A percentile compares a stretch with the other conserved stretches of the same genome.
Evolutionary conservation across 2,888 invertebrate genomes (phyloP).

Genomic region (Hedychridium roseum): DNA sequence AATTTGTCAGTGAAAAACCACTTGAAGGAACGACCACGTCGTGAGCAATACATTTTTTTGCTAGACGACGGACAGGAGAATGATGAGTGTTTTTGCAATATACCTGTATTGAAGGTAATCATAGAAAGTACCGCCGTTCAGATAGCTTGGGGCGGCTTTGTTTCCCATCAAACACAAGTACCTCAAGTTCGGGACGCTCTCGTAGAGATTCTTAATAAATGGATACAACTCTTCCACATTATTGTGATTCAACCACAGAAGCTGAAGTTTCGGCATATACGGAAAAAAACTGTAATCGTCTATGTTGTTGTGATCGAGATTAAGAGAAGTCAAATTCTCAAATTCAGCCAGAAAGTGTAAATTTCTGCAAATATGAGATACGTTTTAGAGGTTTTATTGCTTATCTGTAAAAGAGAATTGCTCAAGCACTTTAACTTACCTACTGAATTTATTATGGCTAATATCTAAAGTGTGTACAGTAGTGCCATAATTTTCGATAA

Average conservation of each 20-base stretch:
- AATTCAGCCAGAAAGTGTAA: conserved; percentile 78
- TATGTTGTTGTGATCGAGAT: conserved; percentile 82
- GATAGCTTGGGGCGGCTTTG: conserved; percentile 79
- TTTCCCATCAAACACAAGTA: conserved; percentile 88
- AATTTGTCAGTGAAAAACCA: too few species aligned
- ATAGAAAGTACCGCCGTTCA: conserved; percentile 78
- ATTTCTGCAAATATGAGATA: conserved; percentile 67
- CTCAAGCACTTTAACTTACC: conserved; percentile 38
- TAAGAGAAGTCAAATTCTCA: conserved; percentile 76
- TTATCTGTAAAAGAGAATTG: not conserved
- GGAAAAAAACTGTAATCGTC: conserved; percentile 77
- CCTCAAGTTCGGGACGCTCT: conserved; percentile 76
- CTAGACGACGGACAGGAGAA: too few species aligned
- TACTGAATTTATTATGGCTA: conserved; percentile 57
- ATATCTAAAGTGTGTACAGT: conserved; percentile 51
- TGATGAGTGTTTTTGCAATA: too few species aligned
- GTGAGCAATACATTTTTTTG: too few species aligned
- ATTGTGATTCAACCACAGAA: conserved; percentile 77
- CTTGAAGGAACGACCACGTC: too few species aligned
- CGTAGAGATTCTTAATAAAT: conserved; percentile 75
- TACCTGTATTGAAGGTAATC: conserved; percentile 82
- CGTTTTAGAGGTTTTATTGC: not conserved
- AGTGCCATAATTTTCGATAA: conserved; percentile 51
- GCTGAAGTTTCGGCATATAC: conserved; percentile 74
- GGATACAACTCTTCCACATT: conserved; percentile 71